Evolutionary conservation across 53 echinoderm and acorn worm species (phyloP), one percentile per base, ranked within the genome.

Genomic region (Astropecten irregularis): DNA sequence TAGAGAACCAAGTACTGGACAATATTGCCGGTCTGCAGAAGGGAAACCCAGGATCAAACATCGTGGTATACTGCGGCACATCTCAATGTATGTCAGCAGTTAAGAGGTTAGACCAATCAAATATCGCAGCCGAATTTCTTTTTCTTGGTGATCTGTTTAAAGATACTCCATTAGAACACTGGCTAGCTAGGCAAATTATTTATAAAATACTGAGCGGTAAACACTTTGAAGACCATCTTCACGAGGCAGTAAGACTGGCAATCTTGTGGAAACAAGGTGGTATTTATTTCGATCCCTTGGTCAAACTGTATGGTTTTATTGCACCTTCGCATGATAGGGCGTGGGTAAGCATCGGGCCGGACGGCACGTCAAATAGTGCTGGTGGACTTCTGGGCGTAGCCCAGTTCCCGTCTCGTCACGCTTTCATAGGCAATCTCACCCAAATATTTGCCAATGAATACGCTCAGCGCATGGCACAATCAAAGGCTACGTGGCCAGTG

Each of bases 251-350:
- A 13, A 49, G 71, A 32, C 30, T 71, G 42, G 71, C 71, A 18
- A 30, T 71, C 15, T 19, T 71, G 2, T 71, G 71, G 71, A 28
- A 71, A 8, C 51, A 51, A 13, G 71, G 71, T 29, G 71, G 71
- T 32, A 32, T 71, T 18, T 48, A 50, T 19, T 9, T 71, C 48
- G 9, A 71, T 30, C 71, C 71, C 23, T 52, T 50, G 50, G 30
- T 71, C 9, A 9, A n/a, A 31, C 52, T 71, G 0, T 0, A 1
- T 8, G 11, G 33, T 6, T 71, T 52, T n/a, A 71, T 33, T 1
- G 22, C 26, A 7, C 71, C 71, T 9, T n/a, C n/a, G n/a, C n/a
- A n/a, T 21, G n/a, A n/a, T n/a, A n/a, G n/a, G n/a, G 71, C 71
- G 0, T 71, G 71, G 71, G 32, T 71, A 16, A 71, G 71, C 27